Evolutionary conservation across 2,888 invertebrate genomes (phyloP).

Genomic region (Nysson spinosus): DNA sequence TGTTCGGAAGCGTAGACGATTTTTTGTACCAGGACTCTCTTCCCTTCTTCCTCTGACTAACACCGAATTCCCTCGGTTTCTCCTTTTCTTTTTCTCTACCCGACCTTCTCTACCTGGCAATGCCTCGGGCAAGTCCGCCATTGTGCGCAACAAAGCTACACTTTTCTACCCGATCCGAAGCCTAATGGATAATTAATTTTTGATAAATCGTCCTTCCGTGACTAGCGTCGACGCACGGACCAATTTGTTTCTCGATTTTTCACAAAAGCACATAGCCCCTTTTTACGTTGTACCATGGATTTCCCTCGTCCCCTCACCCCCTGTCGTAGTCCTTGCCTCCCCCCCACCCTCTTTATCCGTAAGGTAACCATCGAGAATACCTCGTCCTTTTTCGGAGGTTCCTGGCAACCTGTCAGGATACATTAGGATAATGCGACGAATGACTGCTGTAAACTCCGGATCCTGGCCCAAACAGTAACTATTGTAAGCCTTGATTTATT

Average conservation of each 20-base stretch:
- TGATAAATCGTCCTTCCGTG: constrained; percentile 74
- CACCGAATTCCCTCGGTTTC: constrained; percentile 10
- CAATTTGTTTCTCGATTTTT: constrained; percentile 72
- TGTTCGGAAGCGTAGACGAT: constrained; percentile 73
- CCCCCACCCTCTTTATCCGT: constrained; percentile 14
- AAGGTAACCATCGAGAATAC: constrained; percentile 45
- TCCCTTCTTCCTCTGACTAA: constrained; percentile 27
- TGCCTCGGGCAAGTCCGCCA: constrained; percentile 55
- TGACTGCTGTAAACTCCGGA: constrained; percentile 55
- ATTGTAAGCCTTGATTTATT: constrained; percentile 56
- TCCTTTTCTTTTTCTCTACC: constrained; percentile 7
- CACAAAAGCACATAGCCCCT: constrained; percentile 56
- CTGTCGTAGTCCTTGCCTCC: background rate
- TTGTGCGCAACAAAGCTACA: constrained; percentile 73
- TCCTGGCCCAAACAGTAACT: constrained; percentile 55
- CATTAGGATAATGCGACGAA: constrained; percentile 62
- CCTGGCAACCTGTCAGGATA: constrained; percentile 55
- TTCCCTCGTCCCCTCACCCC: background rate
- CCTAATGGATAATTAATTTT: constrained; percentile 77
- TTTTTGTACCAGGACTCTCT: constrained; percentile 62
- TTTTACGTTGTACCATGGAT: constrained; percentile 14
- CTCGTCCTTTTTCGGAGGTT: constrained; percentile 45
- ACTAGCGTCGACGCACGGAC: constrained; percentile 68
- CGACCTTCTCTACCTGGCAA: constrained; percentile 52
- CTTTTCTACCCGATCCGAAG: constrained; percentile 72